These are phyloP conservation scores for Mesorhabditis belari DNA, from an alignment of 2,888 invertebrate genomes.

Conservation along the genomic window DNA sequence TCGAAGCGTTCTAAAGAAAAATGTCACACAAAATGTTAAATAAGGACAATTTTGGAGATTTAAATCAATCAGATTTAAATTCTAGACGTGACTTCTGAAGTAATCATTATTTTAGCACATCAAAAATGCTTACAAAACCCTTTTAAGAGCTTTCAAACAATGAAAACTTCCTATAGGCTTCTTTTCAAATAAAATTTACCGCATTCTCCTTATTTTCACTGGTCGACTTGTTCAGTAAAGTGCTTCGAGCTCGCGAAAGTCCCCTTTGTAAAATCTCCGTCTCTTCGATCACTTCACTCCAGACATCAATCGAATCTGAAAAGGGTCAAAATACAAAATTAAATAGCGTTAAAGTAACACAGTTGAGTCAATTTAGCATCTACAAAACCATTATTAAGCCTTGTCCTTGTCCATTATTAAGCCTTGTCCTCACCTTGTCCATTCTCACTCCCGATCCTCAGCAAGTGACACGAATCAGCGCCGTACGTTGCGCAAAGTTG, in stretches of 20 bases:
- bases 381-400: too few relatives aligned
- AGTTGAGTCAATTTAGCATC: too few relatives aligned
- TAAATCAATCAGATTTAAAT: too few relatives aligned
- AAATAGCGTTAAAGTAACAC: background rate
- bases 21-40: too few relatives aligned
- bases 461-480: constrained; percentile 75
- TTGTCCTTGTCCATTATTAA: constrained; percentile 1
- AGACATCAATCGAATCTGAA: constrained; percentile 68
- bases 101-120: too few relatives aligned
- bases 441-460: constrained; percentile 56
- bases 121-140: too few relatives aligned
- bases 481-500: constrained; percentile 81
- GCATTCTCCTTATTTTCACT: background rate
- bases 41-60: too few relatives aligned
- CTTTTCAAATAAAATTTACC: too few relatives aligned
- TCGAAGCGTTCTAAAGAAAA: background rate
- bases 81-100: too few relatives aligned
- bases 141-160: too few relatives aligned
- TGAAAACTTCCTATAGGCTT: too few relatives aligned
- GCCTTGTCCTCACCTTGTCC: constrained; percentile 6
- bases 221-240: constrained; percentile 2
- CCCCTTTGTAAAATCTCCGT: constrained; percentile 26
- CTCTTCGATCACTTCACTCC: constrained; percentile 71
- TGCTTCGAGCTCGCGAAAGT: constrained; percentile 22
- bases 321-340: background rate